Base-by-base conservation (phyloP, 2,888 invertebrate species). In the Xestia rhomboidea region DNA sequence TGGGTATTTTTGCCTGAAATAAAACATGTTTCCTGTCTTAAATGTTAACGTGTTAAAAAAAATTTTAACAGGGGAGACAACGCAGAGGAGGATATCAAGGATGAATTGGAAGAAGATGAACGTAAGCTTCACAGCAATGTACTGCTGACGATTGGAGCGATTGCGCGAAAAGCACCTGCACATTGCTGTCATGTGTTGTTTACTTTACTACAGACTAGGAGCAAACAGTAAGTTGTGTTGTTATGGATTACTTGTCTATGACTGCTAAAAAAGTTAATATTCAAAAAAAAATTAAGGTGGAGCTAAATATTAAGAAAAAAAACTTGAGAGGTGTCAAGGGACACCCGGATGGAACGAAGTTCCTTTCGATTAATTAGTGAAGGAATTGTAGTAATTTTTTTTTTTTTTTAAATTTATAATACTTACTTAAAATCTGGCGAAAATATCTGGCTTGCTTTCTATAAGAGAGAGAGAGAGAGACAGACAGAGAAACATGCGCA, bases 111-210 rank as follows among this genome's bases (percentile, higher is more conserved):
- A 49, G 96, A 95, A 51, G 96, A 96, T 54, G 96, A 96, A 77
- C 91, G 96, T 2, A 93, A 94, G 77, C 88, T 94, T 13, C 96
- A 96, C 83, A 94, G 94, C 68, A 98, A 98, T 86, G 98, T 98
- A 85, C 94, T 99, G 68, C 97, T 98, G 91, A 97, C 98, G 0
- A 98, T 99, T 66, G 99, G 98, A 3, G 96, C 97, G 67, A 96
- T 97, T 73, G 98, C 97, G 0, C 95, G 97, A 72, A 97, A 97
- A 89, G 97, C 98, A 41, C 97, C 97, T 0, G 97, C 96, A 0
- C 98, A 98, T 89, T 97, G 98, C 67, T 94, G 98, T 44, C 97
- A 98, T 27, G 94, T 98, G 66, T 93, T 99, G 21, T 97, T 97
- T 68, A 97, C 97, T 86, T 93, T 98, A 64, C 94, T 98, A 27